phyloP scores from a whole-genome alignment of 1,140 invertebrate species.

The Pomacea maculata region DNA sequence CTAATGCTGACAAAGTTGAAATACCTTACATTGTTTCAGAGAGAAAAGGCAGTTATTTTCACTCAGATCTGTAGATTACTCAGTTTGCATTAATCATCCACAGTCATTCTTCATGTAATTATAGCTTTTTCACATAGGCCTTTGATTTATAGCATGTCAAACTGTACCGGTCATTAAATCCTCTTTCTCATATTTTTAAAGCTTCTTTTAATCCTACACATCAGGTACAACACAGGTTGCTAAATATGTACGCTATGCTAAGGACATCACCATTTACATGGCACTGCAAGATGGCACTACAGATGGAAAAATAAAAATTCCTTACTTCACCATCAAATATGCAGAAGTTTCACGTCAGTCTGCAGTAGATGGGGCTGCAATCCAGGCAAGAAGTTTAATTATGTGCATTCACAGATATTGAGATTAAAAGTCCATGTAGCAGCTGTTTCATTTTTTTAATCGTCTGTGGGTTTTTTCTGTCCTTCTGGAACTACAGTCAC shows the following conservation, averaged over 20 bases:
- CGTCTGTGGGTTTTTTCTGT: not conserved
- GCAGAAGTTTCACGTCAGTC: conserved; percentile 33
- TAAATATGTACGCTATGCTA: conserved; percentile 52
- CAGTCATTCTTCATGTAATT: not conserved
- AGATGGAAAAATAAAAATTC: conserved; percentile 65
- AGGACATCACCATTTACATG: conserved; percentile 55
- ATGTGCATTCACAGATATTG: not conserved
- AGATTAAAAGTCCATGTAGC: too few species aligned
- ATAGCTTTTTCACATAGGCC: not conserved
- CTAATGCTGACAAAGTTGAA: too few species aligned
- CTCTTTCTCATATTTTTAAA: not conserved
- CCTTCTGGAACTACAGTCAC: not conserved
- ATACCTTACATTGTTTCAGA: too few species aligned
- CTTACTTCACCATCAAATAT: conserved; percentile 63
- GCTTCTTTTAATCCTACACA: not conserved
- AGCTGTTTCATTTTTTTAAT: not conserved
- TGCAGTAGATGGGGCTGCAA: conserved; percentile 36
- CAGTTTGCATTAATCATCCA: too few species aligned
- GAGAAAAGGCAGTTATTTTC: too few species aligned
- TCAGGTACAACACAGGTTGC: conserved; percentile 2
- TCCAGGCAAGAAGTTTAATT: conserved; percentile 42
- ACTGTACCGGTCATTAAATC: not conserved
- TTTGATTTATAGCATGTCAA: not conserved
- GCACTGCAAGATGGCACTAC: conserved; percentile 50
- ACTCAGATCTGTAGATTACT: too few species aligned